Evolutionary conservation across 1,140 invertebrate genomes (phyloP).

Genomic region (Cardiocondyla obscurior): DNA sequence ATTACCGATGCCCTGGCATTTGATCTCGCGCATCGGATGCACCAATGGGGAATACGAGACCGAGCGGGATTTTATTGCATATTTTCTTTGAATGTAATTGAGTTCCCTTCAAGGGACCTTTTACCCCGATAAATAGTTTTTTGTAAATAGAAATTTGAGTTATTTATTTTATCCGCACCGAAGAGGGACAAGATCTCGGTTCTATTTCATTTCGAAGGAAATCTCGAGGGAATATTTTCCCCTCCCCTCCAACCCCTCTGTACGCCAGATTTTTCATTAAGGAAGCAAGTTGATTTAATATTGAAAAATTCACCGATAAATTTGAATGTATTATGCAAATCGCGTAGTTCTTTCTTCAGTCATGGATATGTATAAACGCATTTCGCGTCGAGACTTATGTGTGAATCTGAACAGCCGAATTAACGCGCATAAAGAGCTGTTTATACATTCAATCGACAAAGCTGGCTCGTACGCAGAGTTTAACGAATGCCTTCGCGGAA

Average conservation of each 20-base stretch:
- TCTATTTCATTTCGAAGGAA: neutral
- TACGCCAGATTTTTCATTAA: neutral
- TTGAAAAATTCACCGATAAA: neutral
- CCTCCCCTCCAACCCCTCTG: neutral
- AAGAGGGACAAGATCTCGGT: neutral
- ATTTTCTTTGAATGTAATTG: neutral
- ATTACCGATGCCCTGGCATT: conserved; percentile 13
- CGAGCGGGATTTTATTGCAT: neutral
- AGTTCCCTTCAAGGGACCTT: neutral
- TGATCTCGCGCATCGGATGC: conserved; percentile 3
- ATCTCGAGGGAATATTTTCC: neutral
- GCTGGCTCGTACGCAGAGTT: neutral
- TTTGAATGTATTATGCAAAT: neutral
- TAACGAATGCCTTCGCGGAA: conserved; percentile 17
- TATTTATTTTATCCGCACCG: neutral
- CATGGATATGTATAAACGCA: neutral
- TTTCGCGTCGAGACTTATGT: neutral
- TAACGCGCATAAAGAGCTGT: conserved; percentile 9
- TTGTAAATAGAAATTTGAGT: neutral
- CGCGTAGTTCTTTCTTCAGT: neutral
- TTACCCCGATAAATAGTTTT: neutral
- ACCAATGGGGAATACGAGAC: neutral
- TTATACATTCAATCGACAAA: conserved; percentile 37
- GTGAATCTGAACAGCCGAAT: neutral
- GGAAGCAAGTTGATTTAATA: neutral